Evolutionary conservation across 2,113 vertebrate species (phyloP), one percentile per base, ranked within the genome.

Genomic region (Plecotus auritus): DNA sequence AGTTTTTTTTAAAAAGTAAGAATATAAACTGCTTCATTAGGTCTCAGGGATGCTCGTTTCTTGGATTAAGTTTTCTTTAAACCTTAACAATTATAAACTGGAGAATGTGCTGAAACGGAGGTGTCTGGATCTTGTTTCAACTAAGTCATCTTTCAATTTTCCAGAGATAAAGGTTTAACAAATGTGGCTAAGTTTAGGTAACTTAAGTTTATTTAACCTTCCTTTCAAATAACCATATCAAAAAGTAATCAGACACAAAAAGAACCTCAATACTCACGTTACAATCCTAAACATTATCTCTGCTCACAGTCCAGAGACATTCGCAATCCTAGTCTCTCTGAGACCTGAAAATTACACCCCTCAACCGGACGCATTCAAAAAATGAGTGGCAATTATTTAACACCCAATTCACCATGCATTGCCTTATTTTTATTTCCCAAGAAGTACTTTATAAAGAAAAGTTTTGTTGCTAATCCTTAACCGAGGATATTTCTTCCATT

Each of bases 361-460:
- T 5, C 13, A 49, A 18, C 16, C 74, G 32, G 73, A 12, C 28
- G 28, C 14, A 32, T 76, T 66, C 4, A 18, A 69, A 76, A 83
- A 92, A 82, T 22, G 9, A 96, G 37, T 17, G 23, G 22, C 20
- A 4, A 5, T 37, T 88, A 37, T 81, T 77, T 74, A 28, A 66
- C 37, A 42, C 17, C 66, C 37, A 28, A 47, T 47, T 66, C 9
- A 13, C 28, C 42, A 28, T 2, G 51, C 30, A 37, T 11, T 88
- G 42, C 45, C 70, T 76, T 73, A 74, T 64, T 95, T 93, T 95
- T 64, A 77, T 73, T 82, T 89, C 93, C 61, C 78, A 30, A 77
- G 59, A 83, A 77, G n/a, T 64, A 11, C 16, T 23, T 69, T 61
- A 28, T 61, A 61, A 28, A 12, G 59, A 61, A 61, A 61, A 61